phyloP scores from a whole-genome alignment of 2,888 invertebrate genomes.

The Emesis castigata region DNA sequence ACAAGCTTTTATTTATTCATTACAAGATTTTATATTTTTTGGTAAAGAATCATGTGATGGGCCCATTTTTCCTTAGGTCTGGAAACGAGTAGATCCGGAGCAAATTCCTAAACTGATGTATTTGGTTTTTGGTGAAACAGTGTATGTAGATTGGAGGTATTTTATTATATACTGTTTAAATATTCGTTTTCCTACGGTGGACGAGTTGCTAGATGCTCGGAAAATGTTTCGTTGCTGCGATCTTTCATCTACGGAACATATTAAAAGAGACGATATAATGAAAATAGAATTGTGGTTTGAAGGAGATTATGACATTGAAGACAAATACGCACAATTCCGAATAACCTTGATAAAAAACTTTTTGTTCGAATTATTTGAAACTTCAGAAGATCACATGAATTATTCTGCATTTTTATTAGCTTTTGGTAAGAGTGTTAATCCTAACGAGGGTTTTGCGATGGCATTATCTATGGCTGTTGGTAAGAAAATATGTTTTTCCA shows the following conservation, averaged over 20 bases:
- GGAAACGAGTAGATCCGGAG: conserved; percentile 81
- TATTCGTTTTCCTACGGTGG: conserved; percentile 85
- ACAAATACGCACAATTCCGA: conserved; percentile 74
- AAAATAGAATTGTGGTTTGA: conserved; percentile 81
- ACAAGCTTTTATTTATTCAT: conserved; percentile 83
- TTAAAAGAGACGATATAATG: conserved; percentile 77
- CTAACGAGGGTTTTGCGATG: conserved; percentile 86
- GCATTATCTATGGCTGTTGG: conserved; percentile 88
- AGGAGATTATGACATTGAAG: conserved; percentile 74
- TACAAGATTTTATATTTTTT: conserved; percentile 86
- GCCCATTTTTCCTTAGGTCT: conserved; percentile 77
- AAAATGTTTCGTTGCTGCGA: conserved; percentile 84
- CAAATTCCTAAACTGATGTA: conserved; percentile 81
- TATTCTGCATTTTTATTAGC: conserved; percentile 90
- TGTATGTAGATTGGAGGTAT: conserved; percentile 90
- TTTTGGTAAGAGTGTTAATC: conserved; percentile 89
- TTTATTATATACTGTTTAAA: conserved; percentile 90
- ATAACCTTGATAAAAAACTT: conserved; percentile 85
- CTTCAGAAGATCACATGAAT: conserved; percentile 83
- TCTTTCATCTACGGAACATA: conserved; percentile 76
- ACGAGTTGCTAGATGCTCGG: conserved; percentile 85
- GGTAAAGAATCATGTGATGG: conserved; percentile 81
- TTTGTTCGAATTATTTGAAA: conserved; percentile 87
- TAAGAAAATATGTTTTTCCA: conserved; percentile 83
- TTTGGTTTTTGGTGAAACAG: conserved; percentile 86